Evolutionary conservation across 2,888 invertebrate species (phyloP), one percentile per base, ranked within the genome.

Genomic region (Agrochola litura): DNA sequence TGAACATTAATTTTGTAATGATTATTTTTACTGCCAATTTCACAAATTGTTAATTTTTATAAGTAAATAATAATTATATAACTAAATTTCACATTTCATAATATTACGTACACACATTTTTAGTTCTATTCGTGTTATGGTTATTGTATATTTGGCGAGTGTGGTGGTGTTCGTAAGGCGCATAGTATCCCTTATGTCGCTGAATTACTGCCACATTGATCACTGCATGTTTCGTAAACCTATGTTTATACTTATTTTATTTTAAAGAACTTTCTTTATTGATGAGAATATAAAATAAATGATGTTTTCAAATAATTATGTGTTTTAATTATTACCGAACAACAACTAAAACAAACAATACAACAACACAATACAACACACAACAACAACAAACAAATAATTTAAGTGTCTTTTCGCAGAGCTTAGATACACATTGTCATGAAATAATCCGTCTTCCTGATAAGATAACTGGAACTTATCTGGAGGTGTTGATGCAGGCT

Each of bases 231-330:
- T 88, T 86, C 84, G 85, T 94, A 94, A 94, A 94, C 93, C 92
- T 96, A 94, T 93, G 95, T 95, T 96, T 95, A 95, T 96, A 88
- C 81, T 83, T 88, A 96, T 96, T 95, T 96, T 96, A 95, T 96
- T 96, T 96, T 94, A 92, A 95, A 96, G 76, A 96, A 95, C 96
- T 96, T 96, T 95, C 95, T 95, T 96, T 96, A 96, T 96, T 95
- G 96, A 96, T 92, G 96, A 95, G 88, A 88, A 88, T 88, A 96
- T 96, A 96, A 96, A 96, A 96, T 96, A 96, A 96, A 96, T 93
- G 93, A 96, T 96, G 96, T 96, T 96, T 96, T 96, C 95, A 96
- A 96, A 95, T 95, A 96, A 84, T 73, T 41, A 8, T 69, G 65
- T 80, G 61, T 70, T 81, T 79, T 65, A 30, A 30, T 30, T 30